These are phyloP conservation scores for Uropetala carovei DNA, from an alignment of 2,888 invertebrate genomes.

Conservation along the genomic window DNA sequence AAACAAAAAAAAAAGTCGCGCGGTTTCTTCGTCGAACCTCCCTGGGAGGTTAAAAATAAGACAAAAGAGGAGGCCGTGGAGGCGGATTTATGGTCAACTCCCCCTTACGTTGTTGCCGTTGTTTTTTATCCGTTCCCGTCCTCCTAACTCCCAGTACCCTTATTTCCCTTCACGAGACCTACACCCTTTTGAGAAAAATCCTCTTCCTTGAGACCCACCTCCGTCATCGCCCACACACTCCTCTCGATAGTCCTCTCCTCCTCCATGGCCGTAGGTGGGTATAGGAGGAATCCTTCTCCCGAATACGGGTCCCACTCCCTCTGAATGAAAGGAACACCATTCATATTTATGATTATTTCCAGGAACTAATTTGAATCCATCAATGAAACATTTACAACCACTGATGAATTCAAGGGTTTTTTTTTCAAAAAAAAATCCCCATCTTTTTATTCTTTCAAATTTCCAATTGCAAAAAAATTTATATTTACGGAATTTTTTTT, in stretches of 20 bases:
- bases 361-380: slow-evolving; percentile 15
- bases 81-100: too few relatives aligned
- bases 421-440: not conserved
- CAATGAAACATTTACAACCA: not conserved
- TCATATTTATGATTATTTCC: slow-evolving; percentile 62
- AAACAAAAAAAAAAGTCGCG: too few relatives aligned
- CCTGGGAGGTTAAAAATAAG: too few relatives aligned
- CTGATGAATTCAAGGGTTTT: slow-evolving; percentile 33
- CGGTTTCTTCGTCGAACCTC: too few relatives aligned
- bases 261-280: slow-evolving; percentile 57
- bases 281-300: slow-evolving; percentile 55
- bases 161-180: too few relatives aligned
- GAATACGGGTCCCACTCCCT: slow-evolving; percentile 60
- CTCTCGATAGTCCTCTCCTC: slow-evolving; percentile 47
- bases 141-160: too few relatives aligned
- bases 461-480: not conserved
- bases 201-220: slow-evolving; percentile 43
- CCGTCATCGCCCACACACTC: slow-evolving; percentile 49
- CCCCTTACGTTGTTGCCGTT: too few relatives aligned
- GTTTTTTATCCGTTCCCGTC: too few relatives aligned
- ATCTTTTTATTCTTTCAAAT: not conserved
- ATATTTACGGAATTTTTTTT: too few relatives aligned
- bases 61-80: too few relatives aligned
- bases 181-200: too few relatives aligned
- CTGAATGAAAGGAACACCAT: slow-evolving; percentile 64